Conservation (phyloP, 37 sponge, comb jelly and placozoan genomes). For the Bolinopsis microptera region DNA sequence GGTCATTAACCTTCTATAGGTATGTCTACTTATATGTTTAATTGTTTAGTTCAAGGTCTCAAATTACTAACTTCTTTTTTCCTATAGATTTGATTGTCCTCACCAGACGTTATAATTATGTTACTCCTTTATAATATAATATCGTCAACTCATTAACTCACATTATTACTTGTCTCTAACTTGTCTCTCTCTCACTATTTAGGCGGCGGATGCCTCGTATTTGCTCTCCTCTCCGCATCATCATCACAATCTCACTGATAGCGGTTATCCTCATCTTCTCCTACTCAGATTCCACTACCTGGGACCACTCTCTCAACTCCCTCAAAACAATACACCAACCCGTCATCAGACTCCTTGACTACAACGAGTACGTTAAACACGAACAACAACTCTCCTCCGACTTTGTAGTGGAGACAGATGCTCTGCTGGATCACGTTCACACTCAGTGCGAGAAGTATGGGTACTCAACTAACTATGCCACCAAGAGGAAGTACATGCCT, state of each 20-base stretch:
- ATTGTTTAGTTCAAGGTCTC: no score
- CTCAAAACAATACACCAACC: not conserved
- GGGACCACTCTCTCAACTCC: not conserved
- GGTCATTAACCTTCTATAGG: no score
- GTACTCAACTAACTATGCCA: not conserved
- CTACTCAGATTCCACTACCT: not conserved
- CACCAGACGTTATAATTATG: no score
- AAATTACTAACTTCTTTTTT: no score
- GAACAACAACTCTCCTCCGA: not conserved
- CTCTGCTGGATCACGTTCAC: not conserved
- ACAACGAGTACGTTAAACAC: not conserved
- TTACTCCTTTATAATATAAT: no score
- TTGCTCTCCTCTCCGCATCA: not conserved
- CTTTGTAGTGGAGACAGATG: not conserved
- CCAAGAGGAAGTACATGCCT: not conserved
- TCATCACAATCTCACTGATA: not conserved
- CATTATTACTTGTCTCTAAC: no score
- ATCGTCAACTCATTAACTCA: no score
- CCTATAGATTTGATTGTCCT: no score
- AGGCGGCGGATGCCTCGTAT: not conserved
- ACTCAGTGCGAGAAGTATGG: not conserved
- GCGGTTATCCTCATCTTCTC: not conserved
- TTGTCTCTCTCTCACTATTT: not conserved
- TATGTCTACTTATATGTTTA: no score
- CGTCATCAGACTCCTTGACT: not conserved